These are phyloP conservation scores for Chroicocephalus ridibundus DNA, from an alignment of 2,113 vertebrate species.

Conservation along the genomic window DNA sequence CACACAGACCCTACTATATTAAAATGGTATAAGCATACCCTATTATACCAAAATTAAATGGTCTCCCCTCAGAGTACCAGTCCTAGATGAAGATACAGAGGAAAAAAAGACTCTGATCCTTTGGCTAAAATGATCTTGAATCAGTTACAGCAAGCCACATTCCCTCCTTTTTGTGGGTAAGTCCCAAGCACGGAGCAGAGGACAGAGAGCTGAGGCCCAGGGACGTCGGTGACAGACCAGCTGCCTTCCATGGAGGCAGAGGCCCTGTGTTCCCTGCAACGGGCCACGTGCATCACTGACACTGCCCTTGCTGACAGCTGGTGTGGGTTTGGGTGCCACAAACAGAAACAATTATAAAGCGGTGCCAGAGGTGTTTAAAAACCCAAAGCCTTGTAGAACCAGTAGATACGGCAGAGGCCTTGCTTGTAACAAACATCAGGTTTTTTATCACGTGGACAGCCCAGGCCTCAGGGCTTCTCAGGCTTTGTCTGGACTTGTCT, in stretches of 20 bases:
- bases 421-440: background rate
- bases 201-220: background rate
- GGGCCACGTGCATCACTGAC: too few species aligned
- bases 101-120: background rate
- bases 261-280: fast-evolving
- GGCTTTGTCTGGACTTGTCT: background rate
- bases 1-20: background rate
- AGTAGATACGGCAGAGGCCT: background rate
- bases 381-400: background rate
- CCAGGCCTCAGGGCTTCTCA: background rate
- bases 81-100: background rate
- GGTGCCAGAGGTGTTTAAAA: background rate
- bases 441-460: background rate
- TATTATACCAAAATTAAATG: background rate
- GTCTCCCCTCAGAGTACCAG: background rate
- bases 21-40: fast-evolving
- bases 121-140: background rate
- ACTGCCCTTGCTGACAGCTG: background rate
- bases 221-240: background rate
- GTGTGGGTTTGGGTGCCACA: background rate
- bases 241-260: background rate
- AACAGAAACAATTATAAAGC: background rate
- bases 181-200: fast-evolving
- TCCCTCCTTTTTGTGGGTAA: background rate
- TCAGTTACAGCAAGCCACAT: background rate